A percentile compares a stretch with the other conserved stretches of the same genome.
Conservation (phyloP, 2,797 vertebrate genomes). For the Acipenser oxyrinchus region DNA sequence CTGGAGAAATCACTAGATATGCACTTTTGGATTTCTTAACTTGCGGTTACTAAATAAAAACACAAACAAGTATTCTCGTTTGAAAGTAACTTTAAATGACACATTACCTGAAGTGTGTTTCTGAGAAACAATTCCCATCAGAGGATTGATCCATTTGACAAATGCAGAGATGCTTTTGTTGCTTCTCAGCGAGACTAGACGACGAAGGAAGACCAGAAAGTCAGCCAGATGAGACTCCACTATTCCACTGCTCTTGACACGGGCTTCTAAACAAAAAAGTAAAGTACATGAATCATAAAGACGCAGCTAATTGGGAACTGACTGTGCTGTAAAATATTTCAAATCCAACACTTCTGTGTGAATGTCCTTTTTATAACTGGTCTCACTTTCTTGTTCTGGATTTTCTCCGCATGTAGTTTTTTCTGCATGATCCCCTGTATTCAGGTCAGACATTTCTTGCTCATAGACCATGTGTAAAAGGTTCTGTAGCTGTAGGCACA, state of each 20-base stretch:
- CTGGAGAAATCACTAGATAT: too few species aligned
- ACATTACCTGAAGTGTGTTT: slow-evolving; percentile 54
- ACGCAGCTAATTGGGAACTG: background rate
- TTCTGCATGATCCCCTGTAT: slow-evolving; percentile 30
- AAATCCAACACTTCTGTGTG: too few species aligned
- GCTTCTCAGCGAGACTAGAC: slow-evolving; percentile 57
- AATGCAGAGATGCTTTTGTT: slow-evolving; percentile 57
- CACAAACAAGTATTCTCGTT: too few species aligned
- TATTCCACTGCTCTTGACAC: slow-evolving; percentile 43
- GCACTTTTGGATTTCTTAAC: too few species aligned
- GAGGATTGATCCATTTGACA: slow-evolving; percentile 64
- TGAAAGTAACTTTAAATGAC: background rate
- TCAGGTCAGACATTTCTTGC: slow-evolving; percentile 50
- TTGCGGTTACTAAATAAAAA: too few species aligned
- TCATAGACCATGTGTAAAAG: slow-evolving; percentile 53
- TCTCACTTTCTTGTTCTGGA: slow-evolving; percentile 42
- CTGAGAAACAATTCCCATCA: slow-evolving; percentile 62
- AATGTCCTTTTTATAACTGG: too few species aligned
- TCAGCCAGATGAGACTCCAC: slow-evolving; percentile 67
- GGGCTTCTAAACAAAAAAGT: slow-evolving; percentile 26
- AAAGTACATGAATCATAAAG: background rate
- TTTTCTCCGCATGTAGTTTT: slow-evolving; percentile 28
- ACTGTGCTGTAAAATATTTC: too few species aligned
- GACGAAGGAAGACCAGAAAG: slow-evolving; percentile 65
- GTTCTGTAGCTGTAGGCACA: slow-evolving; percentile 65